phyloP scores from a whole-genome alignment of 2,888 invertebrate species.

The Allygus modestus region DNA sequence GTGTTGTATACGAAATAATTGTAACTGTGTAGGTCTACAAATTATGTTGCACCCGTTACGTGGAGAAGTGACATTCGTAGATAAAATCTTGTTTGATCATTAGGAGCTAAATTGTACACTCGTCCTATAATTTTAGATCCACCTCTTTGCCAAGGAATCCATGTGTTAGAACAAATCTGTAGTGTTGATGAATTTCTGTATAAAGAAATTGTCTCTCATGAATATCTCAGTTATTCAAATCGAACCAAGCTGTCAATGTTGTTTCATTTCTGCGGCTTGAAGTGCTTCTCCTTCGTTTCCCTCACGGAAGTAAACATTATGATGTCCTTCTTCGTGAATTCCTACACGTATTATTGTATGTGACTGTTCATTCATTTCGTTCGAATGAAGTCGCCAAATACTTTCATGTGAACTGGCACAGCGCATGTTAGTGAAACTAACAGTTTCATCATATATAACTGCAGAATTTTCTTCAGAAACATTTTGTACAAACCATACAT shows the following conservation, averaged over 20 bases:
- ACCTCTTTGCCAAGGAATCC: too few relatives aligned
- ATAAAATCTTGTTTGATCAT: background rate
- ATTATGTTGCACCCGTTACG: too few relatives aligned
- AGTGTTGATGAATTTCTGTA: too few relatives aligned
- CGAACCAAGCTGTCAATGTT: slow-evolving; percentile 60
- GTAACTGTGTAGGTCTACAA: slow-evolving; percentile 49
- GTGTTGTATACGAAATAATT: background rate
- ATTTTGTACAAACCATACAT: too few relatives aligned
- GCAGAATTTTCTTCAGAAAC: background rate
- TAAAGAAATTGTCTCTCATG: background rate
- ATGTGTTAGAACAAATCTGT: too few relatives aligned
- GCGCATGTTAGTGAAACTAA: slow-evolving; percentile 44
- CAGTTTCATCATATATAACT: slow-evolving; percentile 8
- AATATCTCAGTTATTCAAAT: slow-evolving; percentile 31
- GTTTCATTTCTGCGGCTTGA: too few relatives aligned
- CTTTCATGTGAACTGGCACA: slow-evolving; percentile 58
- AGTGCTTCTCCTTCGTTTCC: too few relatives aligned
- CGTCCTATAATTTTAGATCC: too few relatives aligned
- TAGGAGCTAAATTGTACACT: slow-evolving; percentile 46
- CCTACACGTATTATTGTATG: slow-evolving; percentile 42
- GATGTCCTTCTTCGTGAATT: slow-evolving; percentile 34
- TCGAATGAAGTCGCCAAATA: too few relatives aligned
- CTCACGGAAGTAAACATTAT: too few relatives aligned
- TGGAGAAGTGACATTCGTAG: too few relatives aligned
- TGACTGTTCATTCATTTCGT: too few relatives aligned